A percentile compares a stretch with the other conserved stretches of the same genome.
These are phyloP conservation scores for Lytechinus pictus DNA, from an alignment of 35 echinoderm and acorn worm genomes.

Conservation along the genomic window DNA sequence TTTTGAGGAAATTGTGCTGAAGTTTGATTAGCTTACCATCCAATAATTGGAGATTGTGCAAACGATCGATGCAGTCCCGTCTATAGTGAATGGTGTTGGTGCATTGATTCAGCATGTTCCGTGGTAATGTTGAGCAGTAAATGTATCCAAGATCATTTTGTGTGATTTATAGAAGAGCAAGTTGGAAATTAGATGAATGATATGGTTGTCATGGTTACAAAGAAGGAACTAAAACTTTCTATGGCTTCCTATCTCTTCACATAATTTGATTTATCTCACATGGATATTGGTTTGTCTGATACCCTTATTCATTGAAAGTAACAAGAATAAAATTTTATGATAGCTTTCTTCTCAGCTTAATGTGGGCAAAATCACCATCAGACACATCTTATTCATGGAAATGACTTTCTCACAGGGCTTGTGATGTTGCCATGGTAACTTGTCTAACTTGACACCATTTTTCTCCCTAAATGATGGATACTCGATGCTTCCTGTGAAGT, in stretches of 20 bases:
- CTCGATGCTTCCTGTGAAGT: not conserved
- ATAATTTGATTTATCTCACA: not conserved
- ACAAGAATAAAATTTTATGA: not conserved
- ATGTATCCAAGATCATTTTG: not conserved
- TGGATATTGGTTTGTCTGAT: not conserved
- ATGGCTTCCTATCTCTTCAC: not conserved
- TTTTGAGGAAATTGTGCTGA: not conserved
- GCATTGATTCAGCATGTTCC: not conserved
- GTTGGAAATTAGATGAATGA: not conserved
- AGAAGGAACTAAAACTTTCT: not conserved
- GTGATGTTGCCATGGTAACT: not conserved
- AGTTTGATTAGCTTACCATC: constrained; percentile 12
- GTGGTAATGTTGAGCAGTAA: not conserved
- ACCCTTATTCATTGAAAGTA: not conserved
- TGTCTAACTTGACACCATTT: not conserved
- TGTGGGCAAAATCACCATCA: not conserved
- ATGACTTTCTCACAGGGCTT: not conserved
- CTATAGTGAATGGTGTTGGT: not conserved
- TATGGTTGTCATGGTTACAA: not conserved
- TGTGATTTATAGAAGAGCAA: not conserved
- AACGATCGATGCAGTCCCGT: not conserved
- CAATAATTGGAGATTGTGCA: not conserved
- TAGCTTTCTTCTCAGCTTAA: not conserved
- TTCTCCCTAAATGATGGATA: not conserved
- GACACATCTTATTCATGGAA: not conserved